phyloP scores from a whole-genome alignment of 1,140 invertebrate genomes.

The Hylaeus anthracinus region DNA sequence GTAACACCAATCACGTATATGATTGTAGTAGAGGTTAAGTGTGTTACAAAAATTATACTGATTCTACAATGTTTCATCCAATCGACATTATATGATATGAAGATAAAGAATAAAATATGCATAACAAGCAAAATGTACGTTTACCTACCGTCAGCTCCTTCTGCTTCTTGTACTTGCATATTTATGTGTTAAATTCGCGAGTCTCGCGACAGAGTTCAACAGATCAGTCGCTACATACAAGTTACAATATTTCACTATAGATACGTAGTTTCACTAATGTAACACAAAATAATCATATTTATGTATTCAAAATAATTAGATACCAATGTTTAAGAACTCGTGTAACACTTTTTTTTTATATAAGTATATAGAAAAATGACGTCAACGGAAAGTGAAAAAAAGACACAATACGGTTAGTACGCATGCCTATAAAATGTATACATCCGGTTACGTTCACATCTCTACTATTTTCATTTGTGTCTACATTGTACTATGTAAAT shows the following conservation, averaged over 20 bases:
- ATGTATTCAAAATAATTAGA: not conserved
- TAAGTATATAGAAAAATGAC: conserved; percentile 28
- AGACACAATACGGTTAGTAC: conserved; percentile 34
- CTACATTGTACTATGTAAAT: not conserved
- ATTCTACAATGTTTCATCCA: not conserved
- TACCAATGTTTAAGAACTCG: not conserved
- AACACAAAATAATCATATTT: not conserved
- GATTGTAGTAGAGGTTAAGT: conserved; percentile 26
- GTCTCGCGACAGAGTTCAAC: conserved; percentile 28
- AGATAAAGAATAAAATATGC: not conserved
- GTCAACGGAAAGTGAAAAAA: conserved; percentile 35
- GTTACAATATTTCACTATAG: not conserved
- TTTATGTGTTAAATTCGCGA: conserved; percentile 25
- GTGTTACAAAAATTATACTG: not conserved
- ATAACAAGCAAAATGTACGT: not conserved
- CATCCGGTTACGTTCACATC: conserved; percentile 49
- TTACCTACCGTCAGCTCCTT: conserved; percentile 65
- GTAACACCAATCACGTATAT: not conserved
- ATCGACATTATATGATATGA: not conserved
- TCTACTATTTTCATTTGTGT: not conserved
- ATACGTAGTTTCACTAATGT: not conserved
- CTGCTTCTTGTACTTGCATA: conserved; percentile 63
- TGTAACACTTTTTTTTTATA: not conserved
- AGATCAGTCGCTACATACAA: conserved; percentile 14
- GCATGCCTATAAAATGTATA: conserved; percentile 47